These are phyloP conservation scores for Whitmania pigra DNA, from an alignment of 1,140 invertebrate species.

Conservation along the genomic window DNA sequence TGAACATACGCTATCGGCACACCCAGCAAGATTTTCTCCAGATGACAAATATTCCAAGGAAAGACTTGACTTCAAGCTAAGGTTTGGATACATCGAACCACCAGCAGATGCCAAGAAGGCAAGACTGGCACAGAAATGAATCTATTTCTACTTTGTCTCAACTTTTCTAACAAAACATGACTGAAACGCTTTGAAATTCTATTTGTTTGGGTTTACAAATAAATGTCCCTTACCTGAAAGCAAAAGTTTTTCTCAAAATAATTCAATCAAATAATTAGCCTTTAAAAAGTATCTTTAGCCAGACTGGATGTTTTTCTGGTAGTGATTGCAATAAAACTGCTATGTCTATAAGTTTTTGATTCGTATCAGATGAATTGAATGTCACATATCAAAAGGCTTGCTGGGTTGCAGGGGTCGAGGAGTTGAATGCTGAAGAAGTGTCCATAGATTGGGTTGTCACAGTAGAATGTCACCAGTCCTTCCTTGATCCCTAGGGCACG, in stretches of 20 bases:
- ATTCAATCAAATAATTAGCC: no score
- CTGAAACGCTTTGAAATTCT: no score
- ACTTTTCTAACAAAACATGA: no score
- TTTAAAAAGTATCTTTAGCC: no score
- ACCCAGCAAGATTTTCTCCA: slow-evolving; percentile 86
- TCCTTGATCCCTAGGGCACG: not conserved
- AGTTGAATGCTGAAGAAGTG: slow-evolving; percentile 8
- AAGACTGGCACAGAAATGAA: no score
- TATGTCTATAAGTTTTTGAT: no score
- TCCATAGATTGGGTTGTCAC: not conserved
- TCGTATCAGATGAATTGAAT: not conserved
- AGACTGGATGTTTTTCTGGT: no score
- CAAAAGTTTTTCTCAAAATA: no score
- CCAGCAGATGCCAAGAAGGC: slow-evolving; percentile 51
- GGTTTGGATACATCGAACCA: slow-evolving; percentile 78
- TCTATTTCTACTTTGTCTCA: no score
- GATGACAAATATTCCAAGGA: slow-evolving; percentile 87
- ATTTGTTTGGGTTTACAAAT: no score
- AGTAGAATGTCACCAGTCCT: slow-evolving; percentile 1
- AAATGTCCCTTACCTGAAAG: no score
- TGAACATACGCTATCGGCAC: slow-evolving; percentile 66
- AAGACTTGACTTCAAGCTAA: slow-evolving; percentile 73
- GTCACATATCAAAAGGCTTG: not conserved
- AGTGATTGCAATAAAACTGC: no score
- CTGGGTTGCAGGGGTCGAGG: not conserved